phyloP scores from a whole-genome alignment of 2,797 vertebrate species.

The Spea hammondii region DNA sequence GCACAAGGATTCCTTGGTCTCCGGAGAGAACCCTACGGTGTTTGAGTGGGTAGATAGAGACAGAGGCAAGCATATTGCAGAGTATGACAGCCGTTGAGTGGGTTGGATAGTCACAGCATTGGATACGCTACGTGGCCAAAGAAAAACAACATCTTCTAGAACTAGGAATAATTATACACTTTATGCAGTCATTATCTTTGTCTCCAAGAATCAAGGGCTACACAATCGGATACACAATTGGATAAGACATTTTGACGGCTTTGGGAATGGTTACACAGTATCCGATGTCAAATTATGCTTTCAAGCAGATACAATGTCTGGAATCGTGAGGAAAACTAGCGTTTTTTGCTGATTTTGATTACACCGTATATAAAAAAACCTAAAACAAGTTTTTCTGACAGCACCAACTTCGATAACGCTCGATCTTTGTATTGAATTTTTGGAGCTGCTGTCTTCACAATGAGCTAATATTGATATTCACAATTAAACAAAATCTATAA shows the following conservation, averaged over 20 bases:
- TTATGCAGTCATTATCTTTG: neutral
- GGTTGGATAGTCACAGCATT: constrained; percentile 10
- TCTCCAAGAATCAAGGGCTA: neutral
- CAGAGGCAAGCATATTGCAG: neutral
- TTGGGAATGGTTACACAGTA: neutral
- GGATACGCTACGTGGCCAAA: neutral
- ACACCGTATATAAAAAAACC: constrained; percentile 8
- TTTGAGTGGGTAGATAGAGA: constrained; percentile 4
- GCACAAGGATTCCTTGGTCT: too few species aligned
- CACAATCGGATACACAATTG: neutral
- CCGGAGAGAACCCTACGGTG: neutral
- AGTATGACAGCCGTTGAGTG: constrained; percentile 14
- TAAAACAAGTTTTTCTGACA: neutral
- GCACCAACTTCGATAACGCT: too few species aligned
- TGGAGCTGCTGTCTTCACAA: too few species aligned
- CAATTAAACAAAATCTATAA: too few species aligned
- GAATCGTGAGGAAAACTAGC: too few species aligned
- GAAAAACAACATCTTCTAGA: constrained; percentile 16
- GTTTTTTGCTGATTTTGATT: neutral
- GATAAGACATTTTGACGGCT: constrained; percentile 21
- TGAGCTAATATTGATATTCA: too few species aligned
- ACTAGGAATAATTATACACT: constrained; percentile 6
- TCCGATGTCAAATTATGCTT: constrained; percentile 12
- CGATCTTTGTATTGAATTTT: too few species aligned
- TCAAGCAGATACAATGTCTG: neutral